These are phyloP conservation scores for Hipposideros larvatus DNA, from an alignment of 2,797 vertebrate genomes.

Conservation along the genomic window DNA sequence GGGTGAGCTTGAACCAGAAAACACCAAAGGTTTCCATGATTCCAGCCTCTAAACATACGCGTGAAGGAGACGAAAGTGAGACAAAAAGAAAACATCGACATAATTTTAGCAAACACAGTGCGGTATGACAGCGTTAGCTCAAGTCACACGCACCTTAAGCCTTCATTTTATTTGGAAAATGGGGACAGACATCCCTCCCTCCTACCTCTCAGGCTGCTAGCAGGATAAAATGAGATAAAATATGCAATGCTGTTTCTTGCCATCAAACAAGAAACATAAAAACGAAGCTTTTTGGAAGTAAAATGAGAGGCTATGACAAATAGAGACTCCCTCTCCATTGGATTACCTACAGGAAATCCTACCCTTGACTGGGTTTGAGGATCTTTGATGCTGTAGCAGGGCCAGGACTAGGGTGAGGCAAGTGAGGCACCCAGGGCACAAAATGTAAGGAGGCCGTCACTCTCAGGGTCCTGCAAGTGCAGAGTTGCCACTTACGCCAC, in stretches of 20 bases:
- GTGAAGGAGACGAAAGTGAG: background rate
- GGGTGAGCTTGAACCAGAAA: background rate
- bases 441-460: background rate
- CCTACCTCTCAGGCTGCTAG: background rate
- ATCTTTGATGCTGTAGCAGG: background rate
- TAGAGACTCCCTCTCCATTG: background rate
- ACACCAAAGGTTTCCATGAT: background rate
- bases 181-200: background rate
- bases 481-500: background rate
- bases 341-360: background rate
- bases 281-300: background rate
- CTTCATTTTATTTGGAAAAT: background rate
- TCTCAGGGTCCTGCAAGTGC: background rate
- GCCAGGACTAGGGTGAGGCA: background rate
- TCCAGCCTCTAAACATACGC: background rate
- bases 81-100: background rate
- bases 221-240: background rate
- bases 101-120: background rate
- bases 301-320: background rate
- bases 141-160: background rate
- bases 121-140: background rate
- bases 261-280: background rate
- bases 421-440: background rate
- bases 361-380: background rate
- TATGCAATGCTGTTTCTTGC: background rate